Percentiles rank a stretch among this genome's conserved stretches.
phyloP scores from a whole-genome alignment of 2,888 invertebrate species.

The Dascillus cervinus region DNA sequence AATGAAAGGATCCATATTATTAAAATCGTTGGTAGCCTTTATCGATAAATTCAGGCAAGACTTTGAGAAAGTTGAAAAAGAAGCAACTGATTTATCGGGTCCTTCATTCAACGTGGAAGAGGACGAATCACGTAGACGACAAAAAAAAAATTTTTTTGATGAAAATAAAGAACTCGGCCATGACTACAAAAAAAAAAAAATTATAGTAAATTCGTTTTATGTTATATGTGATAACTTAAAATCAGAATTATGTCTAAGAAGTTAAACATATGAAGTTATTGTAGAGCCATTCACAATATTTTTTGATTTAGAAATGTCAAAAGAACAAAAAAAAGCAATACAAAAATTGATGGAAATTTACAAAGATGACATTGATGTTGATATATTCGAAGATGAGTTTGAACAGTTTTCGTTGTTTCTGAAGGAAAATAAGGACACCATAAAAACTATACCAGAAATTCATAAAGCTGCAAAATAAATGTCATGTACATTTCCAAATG shows the following conservation, averaged over 20 bases:
- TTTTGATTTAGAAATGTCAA: constrained; percentile 1
- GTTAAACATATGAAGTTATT: constrained; percentile 1
- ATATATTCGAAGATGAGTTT: constrained; percentile 1
- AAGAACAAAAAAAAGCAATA: constrained; percentile 2
- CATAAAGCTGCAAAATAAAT: constrained; percentile 1
- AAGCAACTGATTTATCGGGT: constrained; percentile 2
- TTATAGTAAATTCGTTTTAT: neutral
- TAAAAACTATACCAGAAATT: constrained; percentile 1
- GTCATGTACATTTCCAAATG: constrained; percentile 1
- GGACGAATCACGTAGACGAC: neutral
- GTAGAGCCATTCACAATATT: constrained; percentile 2
- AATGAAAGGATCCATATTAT: constrained; percentile 1
- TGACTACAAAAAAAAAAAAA: neutral
- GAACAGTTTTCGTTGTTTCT: constrained; percentile 1
- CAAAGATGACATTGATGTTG: constrained; percentile 1
- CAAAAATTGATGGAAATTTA: neutral
- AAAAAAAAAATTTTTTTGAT: constrained; percentile 1
- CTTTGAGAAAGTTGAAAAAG: constrained; percentile 3
- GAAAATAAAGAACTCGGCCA: constrained; percentile 1
- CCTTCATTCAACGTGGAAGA: constrained; percentile 1
- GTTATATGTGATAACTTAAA: neutral
- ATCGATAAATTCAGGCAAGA: constrained; percentile 2
- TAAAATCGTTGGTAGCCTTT: constrained; percentile 1
- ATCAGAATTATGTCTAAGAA: neutral
- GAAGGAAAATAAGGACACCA: constrained; percentile 2